Conservation (phyloP, 2,888 invertebrate species). For the Ametastegia equiseti region DNA sequence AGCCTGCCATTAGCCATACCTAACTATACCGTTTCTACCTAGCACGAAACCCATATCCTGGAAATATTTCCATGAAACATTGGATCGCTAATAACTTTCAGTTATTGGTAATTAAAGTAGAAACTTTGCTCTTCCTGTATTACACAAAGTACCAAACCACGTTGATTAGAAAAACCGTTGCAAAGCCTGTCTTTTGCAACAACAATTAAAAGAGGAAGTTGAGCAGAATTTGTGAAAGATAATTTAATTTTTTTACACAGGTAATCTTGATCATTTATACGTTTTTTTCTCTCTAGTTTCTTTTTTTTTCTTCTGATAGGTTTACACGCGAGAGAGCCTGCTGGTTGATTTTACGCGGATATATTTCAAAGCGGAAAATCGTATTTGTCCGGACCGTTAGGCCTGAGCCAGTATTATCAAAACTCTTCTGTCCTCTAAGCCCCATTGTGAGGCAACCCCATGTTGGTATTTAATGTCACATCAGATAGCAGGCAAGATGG, state of each 20-base stretch:
- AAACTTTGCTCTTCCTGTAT: neutral
- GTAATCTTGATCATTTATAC: too few species aligned
- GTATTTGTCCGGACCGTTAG: conserved; percentile 70
- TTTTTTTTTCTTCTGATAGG: conserved; percentile 47
- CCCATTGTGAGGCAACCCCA: conserved; percentile 60
- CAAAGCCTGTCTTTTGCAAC: too few species aligned
- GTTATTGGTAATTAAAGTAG: conserved; percentile 60
- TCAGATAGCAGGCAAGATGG: conserved; percentile 65
- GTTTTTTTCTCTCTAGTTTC: neutral
- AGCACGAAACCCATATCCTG: too few species aligned
- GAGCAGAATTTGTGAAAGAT: too few species aligned
- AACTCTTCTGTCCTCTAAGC: conserved; percentile 56
- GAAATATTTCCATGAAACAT: conserved; percentile 64
- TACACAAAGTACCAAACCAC: neutral
- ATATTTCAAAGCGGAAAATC: conserved; percentile 72
- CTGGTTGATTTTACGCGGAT: conserved; percentile 73
- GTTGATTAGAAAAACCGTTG: too few species aligned
- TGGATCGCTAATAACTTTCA: conserved; percentile 66
- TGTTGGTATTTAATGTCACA: conserved; percentile 66
- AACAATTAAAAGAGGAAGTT: too few species aligned
- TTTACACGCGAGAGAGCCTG: conserved; percentile 49
- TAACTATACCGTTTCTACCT: too few species aligned
- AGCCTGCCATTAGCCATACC: conserved; percentile 13
- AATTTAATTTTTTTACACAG: too few species aligned
- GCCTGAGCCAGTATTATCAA: conserved; percentile 57